These are phyloP conservation scores for Anagyrus pseudococci DNA, from an alignment of 2,888 invertebrate species.

Conservation along the genomic window DNA sequence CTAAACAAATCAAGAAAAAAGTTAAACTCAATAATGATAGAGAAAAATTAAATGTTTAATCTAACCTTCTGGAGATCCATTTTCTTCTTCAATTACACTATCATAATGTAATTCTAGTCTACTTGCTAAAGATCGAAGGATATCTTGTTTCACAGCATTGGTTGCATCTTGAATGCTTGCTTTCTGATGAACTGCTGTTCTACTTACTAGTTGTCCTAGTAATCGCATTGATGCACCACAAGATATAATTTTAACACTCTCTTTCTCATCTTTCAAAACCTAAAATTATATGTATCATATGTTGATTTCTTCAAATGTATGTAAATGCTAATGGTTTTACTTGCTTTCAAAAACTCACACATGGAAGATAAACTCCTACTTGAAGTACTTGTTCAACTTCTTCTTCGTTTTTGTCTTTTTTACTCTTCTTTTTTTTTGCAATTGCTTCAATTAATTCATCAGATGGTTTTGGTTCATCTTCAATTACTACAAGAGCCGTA, in stretches of 20 bases:
- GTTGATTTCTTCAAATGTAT: conserved; percentile 16
- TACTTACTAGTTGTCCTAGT: conserved; percentile 75
- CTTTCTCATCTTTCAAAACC: conserved; percentile 16
- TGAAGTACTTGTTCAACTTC: conserved; percentile 63
- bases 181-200: conserved; percentile 81
- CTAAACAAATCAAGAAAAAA: too few species aligned
- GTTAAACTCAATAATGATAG: conserved; percentile 7
- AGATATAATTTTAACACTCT: conserved; percentile 43
- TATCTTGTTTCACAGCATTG: conserved; percentile 79
- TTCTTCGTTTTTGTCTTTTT: conserved; percentile 58
- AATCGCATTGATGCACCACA: conserved; percentile 74
- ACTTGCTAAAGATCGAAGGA: conserved; percentile 83
- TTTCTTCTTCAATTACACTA: conserved; percentile 85
- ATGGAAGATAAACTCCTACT: conserved; percentile 74
- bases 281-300: conserved; percentile 20
- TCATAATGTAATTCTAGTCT: conserved; percentile 93
- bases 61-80: conserved; percentile 73
- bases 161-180: conserved; percentile 77
- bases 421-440: conserved; percentile 68
- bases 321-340: conserved; percentile 19
- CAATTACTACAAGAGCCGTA: conserved; percentile 75
- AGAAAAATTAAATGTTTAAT: not conserved
- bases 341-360: conserved; percentile 70
- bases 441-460: conserved; percentile 71
- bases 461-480: conserved; percentile 73